These are phyloP conservation scores for Antheraea mylitta DNA, from an alignment of 1,140 invertebrate genomes.

Conservation along the genomic window DNA sequence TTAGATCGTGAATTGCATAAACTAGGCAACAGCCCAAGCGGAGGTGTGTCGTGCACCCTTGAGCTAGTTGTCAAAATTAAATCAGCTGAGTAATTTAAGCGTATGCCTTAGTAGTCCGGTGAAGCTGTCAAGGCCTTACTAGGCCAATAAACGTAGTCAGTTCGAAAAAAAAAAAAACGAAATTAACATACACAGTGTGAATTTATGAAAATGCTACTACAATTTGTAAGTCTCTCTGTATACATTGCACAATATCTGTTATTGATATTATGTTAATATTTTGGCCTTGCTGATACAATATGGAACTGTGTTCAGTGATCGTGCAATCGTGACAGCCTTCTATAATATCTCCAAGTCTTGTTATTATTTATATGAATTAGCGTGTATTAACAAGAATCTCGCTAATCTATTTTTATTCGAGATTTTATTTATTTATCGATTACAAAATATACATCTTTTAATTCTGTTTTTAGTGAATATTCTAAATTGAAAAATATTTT, in stretches of 20 bases:
- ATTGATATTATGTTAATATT: background rate
- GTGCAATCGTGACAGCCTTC: constrained; percentile 1
- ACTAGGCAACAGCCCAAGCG: too few relatives aligned
- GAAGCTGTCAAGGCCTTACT: too few relatives aligned
- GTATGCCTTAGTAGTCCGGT: too few relatives aligned
- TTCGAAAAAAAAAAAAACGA: too few relatives aligned
- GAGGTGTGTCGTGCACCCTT: too few relatives aligned
- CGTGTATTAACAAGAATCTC: background rate
- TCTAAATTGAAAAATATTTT: too few relatives aligned
- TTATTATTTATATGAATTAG: background rate
- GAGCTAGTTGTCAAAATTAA: too few relatives aligned
- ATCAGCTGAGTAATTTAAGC: too few relatives aligned
- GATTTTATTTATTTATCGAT: background rate
- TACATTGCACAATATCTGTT: background rate
- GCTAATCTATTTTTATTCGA: background rate
- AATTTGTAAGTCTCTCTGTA: background rate
- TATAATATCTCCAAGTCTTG: background rate
- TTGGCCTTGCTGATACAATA: background rate
- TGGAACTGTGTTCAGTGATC: background rate
- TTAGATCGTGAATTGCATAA: too few relatives aligned
- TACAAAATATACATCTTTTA: too few relatives aligned
- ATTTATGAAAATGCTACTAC: background rate
- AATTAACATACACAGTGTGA: background rate
- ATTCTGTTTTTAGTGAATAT: too few relatives aligned
- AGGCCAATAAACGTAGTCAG: too few relatives aligned